A percentile compares a stretch with the other conserved stretches of the same genome.
phyloP scores from a whole-genome alignment of 1,140 invertebrate genomes.

The Trichogramma pretiosum region DNA sequence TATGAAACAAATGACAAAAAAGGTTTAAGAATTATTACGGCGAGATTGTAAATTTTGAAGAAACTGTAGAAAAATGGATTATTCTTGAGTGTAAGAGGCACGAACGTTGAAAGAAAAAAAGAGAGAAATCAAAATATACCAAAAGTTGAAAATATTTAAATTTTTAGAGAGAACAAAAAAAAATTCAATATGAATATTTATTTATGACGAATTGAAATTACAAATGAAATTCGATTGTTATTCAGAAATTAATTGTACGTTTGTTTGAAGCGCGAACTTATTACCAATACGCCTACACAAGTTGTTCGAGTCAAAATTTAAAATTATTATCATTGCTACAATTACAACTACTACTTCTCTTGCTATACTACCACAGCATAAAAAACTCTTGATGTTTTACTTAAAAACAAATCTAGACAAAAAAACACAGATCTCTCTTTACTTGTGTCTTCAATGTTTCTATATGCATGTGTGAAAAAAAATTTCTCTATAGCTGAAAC shows the following conservation, averaged over 20 bases:
- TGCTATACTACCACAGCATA: slow-evolving; percentile 2
- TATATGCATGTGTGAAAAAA: slow-evolving; percentile 19
- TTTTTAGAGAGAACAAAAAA: not conserved
- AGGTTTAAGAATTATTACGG: too few species aligned
- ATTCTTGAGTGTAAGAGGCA: too few species aligned
- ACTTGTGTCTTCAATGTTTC: slow-evolving; percentile 19
- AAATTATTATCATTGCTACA: too few species aligned
- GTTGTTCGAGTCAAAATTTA: too few species aligned
- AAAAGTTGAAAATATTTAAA: not conserved
- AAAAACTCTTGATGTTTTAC: too few species aligned
- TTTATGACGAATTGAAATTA: too few species aligned
- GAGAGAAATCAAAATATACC: slow-evolving; percentile 12
- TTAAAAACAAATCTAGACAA: too few species aligned
- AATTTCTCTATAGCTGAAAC: slow-evolving; percentile 17
- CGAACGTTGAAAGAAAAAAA: slow-evolving; percentile 12
- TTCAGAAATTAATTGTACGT: too few species aligned
- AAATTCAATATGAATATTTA: not conserved
- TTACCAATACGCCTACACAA: too few species aligned
- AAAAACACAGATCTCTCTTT: slow-evolving; percentile 14
- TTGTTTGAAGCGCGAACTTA: too few species aligned
- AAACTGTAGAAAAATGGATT: slow-evolving; percentile 25
- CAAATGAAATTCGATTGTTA: too few species aligned
- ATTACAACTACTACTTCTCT: too few species aligned
- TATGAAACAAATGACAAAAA: slow-evolving; percentile 15
- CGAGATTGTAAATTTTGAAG: slow-evolving; percentile 8